A percentile compares a stretch with the other conserved stretches of the same genome.
Conservation (phyloP, 2,113 vertebrate species). For the Oryzias celebensis region DNA sequence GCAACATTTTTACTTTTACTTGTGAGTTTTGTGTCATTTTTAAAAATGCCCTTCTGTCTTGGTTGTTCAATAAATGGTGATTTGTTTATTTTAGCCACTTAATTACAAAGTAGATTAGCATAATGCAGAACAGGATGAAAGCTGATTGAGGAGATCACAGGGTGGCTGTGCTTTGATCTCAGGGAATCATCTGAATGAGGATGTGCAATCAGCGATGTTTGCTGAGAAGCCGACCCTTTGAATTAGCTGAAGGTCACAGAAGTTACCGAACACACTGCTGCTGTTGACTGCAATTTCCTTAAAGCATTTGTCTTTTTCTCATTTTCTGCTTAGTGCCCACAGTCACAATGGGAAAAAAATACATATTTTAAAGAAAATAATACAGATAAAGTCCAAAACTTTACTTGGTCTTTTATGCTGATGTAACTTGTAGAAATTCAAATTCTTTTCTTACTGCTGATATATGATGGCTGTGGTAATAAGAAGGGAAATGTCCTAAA, state of each 20-base stretch:
- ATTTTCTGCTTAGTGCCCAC: neutral
- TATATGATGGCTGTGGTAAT: too few relatives aligned
- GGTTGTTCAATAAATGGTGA: neutral
- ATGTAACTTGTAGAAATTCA: too few relatives aligned
- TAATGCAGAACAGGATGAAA: constrained; percentile 38
- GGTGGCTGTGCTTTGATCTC: constrained; percentile 33
- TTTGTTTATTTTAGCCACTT: constrained; percentile 38
- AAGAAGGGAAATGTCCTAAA: too few relatives aligned
- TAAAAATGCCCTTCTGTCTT: too few relatives aligned
- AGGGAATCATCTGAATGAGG: constrained; percentile 19
- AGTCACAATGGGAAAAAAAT: neutral
- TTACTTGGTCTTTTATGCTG: too few relatives aligned
- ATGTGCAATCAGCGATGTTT: constrained; percentile 27
- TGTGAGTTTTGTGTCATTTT: too few relatives aligned
- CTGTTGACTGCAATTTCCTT: neutral
- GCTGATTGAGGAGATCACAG: constrained; percentile 42
- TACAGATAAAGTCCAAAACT: neutral
- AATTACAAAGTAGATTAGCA: constrained; percentile 34
- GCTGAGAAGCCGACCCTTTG: constrained; percentile 18
- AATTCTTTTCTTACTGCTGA: too few relatives aligned
- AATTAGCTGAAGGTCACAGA: constrained; percentile 36
- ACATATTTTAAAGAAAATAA: neutral
- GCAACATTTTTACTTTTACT: too few relatives aligned
- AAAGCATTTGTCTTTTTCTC: neutral
- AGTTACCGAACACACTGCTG: neutral